Evolutionary conservation across 2,113 vertebrate genomes (phyloP).

Genomic region (Lophius piscatorius): DNA sequence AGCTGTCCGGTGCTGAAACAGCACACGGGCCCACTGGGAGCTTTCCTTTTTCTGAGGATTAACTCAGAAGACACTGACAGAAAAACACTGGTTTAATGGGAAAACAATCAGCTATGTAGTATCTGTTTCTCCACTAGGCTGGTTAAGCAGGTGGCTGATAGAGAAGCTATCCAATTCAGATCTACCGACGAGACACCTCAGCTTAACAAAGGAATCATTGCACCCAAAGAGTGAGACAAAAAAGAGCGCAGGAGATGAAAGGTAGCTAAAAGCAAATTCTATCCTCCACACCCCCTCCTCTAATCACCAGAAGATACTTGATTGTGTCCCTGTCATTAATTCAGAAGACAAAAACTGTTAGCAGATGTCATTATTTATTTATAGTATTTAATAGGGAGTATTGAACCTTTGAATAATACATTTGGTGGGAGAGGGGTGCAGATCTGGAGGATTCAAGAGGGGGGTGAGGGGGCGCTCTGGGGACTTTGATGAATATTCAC

Average conservation of each 20-base stretch:
- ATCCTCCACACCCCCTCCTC: slow-evolving; percentile 22
- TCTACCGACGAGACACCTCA: slow-evolving; percentile 31
- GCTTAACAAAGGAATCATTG: slow-evolving; percentile 53
- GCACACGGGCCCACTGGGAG: slow-evolving; percentile 34
- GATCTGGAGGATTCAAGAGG: slow-evolving; percentile 26
- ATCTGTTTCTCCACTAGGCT: slow-evolving; percentile 35
- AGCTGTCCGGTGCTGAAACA: slow-evolving; percentile 71
- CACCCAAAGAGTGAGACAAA: slow-evolving; percentile 50
- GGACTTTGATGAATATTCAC: slow-evolving; percentile 77
- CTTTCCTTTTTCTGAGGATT: slow-evolving; percentile 40
- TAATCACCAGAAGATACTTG: slow-evolving; percentile 44
- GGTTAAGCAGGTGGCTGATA: slow-evolving; percentile 33
- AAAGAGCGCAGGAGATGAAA: slow-evolving; percentile 28
- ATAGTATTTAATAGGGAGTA: slow-evolving; percentile 78
- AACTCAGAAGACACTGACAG: slow-evolving; percentile 6
- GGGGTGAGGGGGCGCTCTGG: slow-evolving; percentile 6
- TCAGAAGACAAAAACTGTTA: slow-evolving; percentile 73
- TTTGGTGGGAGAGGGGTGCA: slow-evolving; percentile 60
- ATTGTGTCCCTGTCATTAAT: slow-evolving; percentile 62
- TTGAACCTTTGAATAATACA: slow-evolving; percentile 79
- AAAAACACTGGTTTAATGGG: slow-evolving; percentile 29
- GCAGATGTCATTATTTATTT: slow-evolving; percentile 80
- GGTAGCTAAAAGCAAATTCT: slow-evolving; percentile 31
- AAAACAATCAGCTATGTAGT: slow-evolving; percentile 53
- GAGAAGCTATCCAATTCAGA: slow-evolving; percentile 34